Evolutionary conservation across 2,888 invertebrate species (phyloP), one percentile per base, ranked within the genome.

Genomic region (Hoplodrina blanda): DNA sequence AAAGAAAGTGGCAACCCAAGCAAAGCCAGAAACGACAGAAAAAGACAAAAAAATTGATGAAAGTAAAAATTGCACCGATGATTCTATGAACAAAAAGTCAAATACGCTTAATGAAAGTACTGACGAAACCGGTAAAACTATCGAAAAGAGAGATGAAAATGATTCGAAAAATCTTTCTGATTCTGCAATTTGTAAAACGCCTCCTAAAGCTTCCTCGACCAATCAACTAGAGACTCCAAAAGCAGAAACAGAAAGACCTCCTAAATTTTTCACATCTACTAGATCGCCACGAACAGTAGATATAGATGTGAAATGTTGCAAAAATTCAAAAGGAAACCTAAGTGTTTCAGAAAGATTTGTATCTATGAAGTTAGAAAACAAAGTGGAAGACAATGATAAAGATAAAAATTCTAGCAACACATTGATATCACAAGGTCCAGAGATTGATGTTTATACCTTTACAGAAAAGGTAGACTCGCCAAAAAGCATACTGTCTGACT

Each of bases 391-490:
- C 19, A 87, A 44, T 50, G 84, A 75, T 72, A 93, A 93, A 82
- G 92, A 93, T n/a, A 95, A 92, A 88, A 87, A 73, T 86, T 55
- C 86, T 56, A 83, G 89, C 10, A 95, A 93, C 80, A 89, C 92
- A 68, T 87, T 95, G 60, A 89, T 95, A 49, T 91, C 94, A 61
- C 95, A 94, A 86, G 96, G 93, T 13, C 90, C 96, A 17, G 96
- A 96, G 52, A 92, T 95, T 68, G 96, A 96, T 76, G 96, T 96
- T 20, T 96, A 96, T 80, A 95, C 96, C 11, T 96, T 96, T 82
- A 93, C 96, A 5, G 96, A 96, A 85, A 96, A 96, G 80, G 95
- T 94, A 0, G 96, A 96, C 85, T 96, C 96, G 17, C 96, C 96
- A 44, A 96, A 96, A 88, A 95, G 94, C 63, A 94, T 94, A 80